Conservation (phyloP, 1,140 invertebrate species). For the Dreissena rostriformis region DNA sequence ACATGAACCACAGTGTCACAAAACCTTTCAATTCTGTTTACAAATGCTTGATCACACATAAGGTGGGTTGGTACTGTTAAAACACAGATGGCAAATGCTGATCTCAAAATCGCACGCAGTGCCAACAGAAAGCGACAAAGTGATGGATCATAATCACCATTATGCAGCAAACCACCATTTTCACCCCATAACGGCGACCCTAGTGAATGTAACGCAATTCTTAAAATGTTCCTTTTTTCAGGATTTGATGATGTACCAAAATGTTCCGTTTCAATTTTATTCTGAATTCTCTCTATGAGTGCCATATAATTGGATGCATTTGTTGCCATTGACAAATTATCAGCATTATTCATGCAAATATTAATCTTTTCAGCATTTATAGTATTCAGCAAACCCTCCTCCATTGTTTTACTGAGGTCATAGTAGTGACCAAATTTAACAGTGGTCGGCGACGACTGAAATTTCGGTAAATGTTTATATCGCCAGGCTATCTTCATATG, state of each 20-base stretch:
- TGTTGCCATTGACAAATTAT: background rate
- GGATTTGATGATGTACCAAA: constrained; percentile 80
- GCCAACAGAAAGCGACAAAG: constrained; percentile 89
- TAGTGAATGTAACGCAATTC: constrained; percentile 88
- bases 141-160: constrained; percentile 66
- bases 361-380: constrained; percentile 42
- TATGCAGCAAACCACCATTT: constrained; percentile 77
- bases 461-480: constrained; percentile 88
- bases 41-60: constrained; percentile 85
- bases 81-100: constrained; percentile 87
- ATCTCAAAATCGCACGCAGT: constrained; percentile 87
- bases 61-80: constrained; percentile 90
- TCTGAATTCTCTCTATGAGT: constrained; percentile 84
- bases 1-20: constrained; percentile 90
- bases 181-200: constrained; percentile 88
- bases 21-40: constrained; percentile 86
- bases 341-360: background rate
- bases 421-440: constrained; percentile 89
- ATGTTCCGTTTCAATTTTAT: constrained; percentile 83
- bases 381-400: constrained; percentile 64
- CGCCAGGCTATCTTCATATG: constrained; percentile 93
- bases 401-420: constrained; percentile 89
- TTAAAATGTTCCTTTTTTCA: constrained; percentile 85
- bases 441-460: constrained; percentile 83
- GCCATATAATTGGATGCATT: constrained; percentile 64